These are phyloP conservation scores for Nasonovia ribisnigri DNA, from an alignment of 2,888 invertebrate species.

Conservation along the genomic window DNA sequence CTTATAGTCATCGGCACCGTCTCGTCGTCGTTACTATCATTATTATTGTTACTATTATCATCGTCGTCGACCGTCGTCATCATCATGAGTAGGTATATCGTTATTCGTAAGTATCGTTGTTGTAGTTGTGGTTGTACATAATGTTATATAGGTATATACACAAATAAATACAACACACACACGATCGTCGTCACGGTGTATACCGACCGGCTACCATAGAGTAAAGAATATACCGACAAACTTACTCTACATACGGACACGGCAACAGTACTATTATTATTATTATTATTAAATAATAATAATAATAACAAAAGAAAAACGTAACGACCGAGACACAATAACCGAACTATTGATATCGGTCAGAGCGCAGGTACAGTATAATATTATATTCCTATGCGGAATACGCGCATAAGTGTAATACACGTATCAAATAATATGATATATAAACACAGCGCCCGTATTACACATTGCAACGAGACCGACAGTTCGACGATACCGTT, in stretches of 20 bases:
- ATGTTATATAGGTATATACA: background rate
- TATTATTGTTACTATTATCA: background rate
- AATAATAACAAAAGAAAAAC: conserved; percentile 17
- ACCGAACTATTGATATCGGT: conserved; percentile 56
- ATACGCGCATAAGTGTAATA: background rate
- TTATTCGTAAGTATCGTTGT: background rate
- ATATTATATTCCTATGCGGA: background rate
- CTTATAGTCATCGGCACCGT: background rate
- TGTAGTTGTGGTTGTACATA: background rate
- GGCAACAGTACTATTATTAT: background rate
- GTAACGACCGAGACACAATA: conserved; percentile 49
- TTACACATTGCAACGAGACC: background rate
- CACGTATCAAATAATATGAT: background rate
- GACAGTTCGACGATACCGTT: background rate
- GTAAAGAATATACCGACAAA: background rate
- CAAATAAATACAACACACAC: background rate
- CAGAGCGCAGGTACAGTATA: background rate
- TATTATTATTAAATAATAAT: conserved; percentile 44
- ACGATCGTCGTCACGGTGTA: conserved; percentile 48
- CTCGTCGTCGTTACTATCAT: background rate
- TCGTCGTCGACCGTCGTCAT: background rate
- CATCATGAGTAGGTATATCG: background rate
- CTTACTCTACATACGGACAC: conserved; percentile 26
- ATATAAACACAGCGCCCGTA: background rate
- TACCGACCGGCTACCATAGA: background rate